These are phyloP conservation scores for Guaruba guarouba DNA, from an alignment of 2,113 vertebrate genomes.

Conservation along the genomic window DNA sequence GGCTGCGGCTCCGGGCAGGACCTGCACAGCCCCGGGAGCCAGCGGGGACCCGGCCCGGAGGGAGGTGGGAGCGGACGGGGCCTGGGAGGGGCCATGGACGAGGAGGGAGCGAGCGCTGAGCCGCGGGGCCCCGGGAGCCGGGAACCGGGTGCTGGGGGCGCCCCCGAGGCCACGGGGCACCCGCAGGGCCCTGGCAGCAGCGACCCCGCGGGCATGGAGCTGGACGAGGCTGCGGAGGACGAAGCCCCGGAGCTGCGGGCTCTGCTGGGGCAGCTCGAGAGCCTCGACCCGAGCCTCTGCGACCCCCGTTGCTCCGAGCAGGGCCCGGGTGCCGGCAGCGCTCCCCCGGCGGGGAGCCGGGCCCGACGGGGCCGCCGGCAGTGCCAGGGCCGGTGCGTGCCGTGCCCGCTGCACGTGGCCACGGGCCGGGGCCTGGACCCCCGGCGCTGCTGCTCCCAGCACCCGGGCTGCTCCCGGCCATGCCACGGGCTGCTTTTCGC, in stretches of 20 bases:
- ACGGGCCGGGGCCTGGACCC: constrained; percentile 59
- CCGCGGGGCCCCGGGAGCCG: neutral
- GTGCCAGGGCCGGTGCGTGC: neutral
- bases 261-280: constrained; percentile 73
- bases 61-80: neutral
- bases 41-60: neutral
- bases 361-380: neutral
- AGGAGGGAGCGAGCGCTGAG: neutral
- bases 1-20: neutral
- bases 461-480: neutral
- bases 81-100: neutral
- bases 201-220: neutral
- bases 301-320: neutral
- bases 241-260: neutral
- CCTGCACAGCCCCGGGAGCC: neutral
- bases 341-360: fast-evolving
- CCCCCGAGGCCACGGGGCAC: fast-evolving
- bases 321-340: neutral
- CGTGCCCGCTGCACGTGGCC: constrained; percentile 73
- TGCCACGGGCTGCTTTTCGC: constrained; percentile 82
- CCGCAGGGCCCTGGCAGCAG: neutral
- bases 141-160: neutral
- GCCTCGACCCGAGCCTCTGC: constrained; percentile 48
- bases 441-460: neutral
- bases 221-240: neutral